Conservation (phyloP, 2,888 invertebrate species). For the Encarsia formosa region DNA sequence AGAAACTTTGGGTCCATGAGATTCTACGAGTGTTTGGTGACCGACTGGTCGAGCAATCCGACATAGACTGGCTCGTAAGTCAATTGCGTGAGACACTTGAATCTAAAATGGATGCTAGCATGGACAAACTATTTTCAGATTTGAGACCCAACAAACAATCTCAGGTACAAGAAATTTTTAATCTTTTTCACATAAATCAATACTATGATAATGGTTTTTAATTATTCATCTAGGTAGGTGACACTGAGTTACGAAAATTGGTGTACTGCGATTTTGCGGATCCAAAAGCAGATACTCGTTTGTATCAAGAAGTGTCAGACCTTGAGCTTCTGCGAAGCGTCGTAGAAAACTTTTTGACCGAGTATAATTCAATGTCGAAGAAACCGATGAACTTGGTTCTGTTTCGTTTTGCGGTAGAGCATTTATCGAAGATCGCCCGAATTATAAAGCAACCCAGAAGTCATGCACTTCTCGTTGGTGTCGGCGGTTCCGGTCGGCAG, state of each 20-base stretch:
- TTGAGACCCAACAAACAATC: slow-evolving; percentile 42
- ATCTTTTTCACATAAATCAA: neutral
- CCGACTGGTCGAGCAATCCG: slow-evolving; percentile 79
- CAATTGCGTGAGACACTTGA: slow-evolving; percentile 63
- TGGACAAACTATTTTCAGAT: slow-evolving; percentile 68
- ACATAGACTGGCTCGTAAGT: slow-evolving; percentile 75
- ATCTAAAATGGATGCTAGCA: slow-evolving; percentile 61
- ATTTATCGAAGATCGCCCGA: slow-evolving; percentile 84
- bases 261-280: slow-evolving; percentile 95
- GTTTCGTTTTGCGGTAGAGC: slow-evolving; percentile 91
- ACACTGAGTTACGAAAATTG: slow-evolving; percentile 76
- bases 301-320: slow-evolving; percentile 85
- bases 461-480: slow-evolving; percentile 85
- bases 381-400: slow-evolving; percentile 94
- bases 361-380: slow-evolving; percentile 92
- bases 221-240: slow-evolving; percentile 60
- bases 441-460: slow-evolving; percentile 89
- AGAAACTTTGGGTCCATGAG: slow-evolving; percentile 92
- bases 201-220: neutral
- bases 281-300: slow-evolving; percentile 82
- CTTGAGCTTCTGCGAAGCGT: slow-evolving; percentile 75
- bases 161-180: too few relatives aligned
- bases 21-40: slow-evolving; percentile 89
- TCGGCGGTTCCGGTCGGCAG: slow-evolving; percentile 91
- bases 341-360: slow-evolving; percentile 83